Percentiles rank a stretch among this genome's conserved stretches.
Conservation (phyloP, 2,888 invertebrate species). For the Anaspis maculata region DNA sequence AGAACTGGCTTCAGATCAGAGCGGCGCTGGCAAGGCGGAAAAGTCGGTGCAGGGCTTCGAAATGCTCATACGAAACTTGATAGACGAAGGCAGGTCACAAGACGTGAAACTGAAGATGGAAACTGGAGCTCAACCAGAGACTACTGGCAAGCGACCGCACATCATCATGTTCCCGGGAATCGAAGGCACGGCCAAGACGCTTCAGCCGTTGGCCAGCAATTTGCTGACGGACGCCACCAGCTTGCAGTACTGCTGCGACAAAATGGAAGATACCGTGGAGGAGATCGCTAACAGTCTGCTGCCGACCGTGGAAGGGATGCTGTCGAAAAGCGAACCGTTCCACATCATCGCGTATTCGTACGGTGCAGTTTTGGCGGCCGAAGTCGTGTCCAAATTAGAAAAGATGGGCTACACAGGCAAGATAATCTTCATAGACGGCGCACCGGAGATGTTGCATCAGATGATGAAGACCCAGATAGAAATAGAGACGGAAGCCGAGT, state of each 20-base stretch:
- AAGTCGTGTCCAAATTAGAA: background rate
- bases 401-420: constrained; percentile 22
- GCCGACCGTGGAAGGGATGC: background rate
- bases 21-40: no score
- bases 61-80: constrained; percentile 2
- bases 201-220: constrained; percentile 37
- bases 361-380: background rate
- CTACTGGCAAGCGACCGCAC: constrained; percentile 31
- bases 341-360: constrained; percentile 51
- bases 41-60: no score
- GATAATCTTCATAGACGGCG: constrained; percentile 74
- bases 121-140: constrained; percentile 54
- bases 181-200: constrained; percentile 53
- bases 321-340: constrained; percentile 47
- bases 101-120: no score
- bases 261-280: constrained; percentile 30
- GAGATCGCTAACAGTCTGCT: background rate
- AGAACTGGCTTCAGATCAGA: no score
- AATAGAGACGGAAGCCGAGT: constrained; percentile 42
- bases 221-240: background rate
- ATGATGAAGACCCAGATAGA: constrained; percentile 42
- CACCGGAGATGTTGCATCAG: constrained; percentile 56
- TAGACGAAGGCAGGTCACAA: constrained; percentile 59
- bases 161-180: constrained; percentile 59
- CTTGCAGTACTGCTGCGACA: constrained; percentile 28